Conservation (phyloP, 2,113 vertebrate genomes). For the Microcebus tavaratra region DNA sequence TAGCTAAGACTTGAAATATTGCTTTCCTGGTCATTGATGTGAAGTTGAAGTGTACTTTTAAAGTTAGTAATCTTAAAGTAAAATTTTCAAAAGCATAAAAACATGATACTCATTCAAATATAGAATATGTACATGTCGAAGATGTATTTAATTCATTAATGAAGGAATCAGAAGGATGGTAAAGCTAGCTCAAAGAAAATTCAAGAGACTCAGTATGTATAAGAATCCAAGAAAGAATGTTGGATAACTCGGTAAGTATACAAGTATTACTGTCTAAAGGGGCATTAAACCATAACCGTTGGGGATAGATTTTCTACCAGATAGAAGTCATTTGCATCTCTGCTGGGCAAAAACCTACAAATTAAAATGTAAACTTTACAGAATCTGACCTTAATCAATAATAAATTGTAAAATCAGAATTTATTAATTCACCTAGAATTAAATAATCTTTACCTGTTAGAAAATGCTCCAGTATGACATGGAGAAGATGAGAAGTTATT, state of each 20-base stretch:
- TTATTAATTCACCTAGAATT: not conserved
- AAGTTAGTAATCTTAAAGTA: not conserved
- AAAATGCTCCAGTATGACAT: not conserved
- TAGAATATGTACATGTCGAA: not conserved
- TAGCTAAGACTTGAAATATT: not conserved
- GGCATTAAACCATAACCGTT: not conserved
- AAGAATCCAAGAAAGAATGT: not conserved
- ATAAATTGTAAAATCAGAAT: conserved; percentile 1
- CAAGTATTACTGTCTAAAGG: not conserved
- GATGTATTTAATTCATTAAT: not conserved
- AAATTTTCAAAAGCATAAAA: not conserved
- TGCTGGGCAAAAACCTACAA: not conserved
- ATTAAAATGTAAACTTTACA: not conserved
- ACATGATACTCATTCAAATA: not conserved
- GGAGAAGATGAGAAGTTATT: not conserved
- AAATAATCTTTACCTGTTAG: not conserved
- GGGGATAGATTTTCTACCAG: not conserved
- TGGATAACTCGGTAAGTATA: not conserved
- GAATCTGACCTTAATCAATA: not conserved
- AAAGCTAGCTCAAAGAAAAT: not conserved
- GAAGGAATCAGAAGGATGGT: not conserved
- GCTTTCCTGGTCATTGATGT: not conserved
- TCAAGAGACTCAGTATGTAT: not conserved
- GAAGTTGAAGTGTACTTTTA: not conserved
- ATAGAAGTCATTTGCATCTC: not conserved